These are phyloP conservation scores for Caenorhabditis zanzibari DNA, from an alignment of 2,888 invertebrate genomes.

Conservation along the genomic window DNA sequence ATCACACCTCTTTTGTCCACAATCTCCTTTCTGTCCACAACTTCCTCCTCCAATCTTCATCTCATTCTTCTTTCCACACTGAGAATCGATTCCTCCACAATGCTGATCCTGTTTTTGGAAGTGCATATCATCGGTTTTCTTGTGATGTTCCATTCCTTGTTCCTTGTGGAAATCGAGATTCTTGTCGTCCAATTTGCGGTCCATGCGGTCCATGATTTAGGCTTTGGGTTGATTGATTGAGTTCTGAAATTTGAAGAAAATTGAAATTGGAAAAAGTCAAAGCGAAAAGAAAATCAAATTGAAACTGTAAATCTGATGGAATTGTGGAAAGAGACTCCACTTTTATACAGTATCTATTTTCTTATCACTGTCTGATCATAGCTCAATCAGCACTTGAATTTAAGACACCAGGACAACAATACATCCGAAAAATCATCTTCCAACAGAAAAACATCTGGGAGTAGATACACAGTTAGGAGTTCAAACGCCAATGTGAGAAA, in stretches of 20 bases:
- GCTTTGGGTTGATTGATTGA: background rate
- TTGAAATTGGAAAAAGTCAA: background rate
- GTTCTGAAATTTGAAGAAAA: background rate
- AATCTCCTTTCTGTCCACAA: background rate
- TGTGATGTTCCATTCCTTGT: background rate
- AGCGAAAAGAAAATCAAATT: background rate
- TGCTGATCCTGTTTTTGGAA: background rate
- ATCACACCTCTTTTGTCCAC: no score
- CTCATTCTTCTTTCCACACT: background rate
- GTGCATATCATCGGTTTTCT: background rate
- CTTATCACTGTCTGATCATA: slow-evolving; percentile 1
- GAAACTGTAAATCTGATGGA: background rate
- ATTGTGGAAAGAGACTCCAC: background rate
- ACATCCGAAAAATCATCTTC: background rate
- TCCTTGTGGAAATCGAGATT: background rate
- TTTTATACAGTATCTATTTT: background rate
- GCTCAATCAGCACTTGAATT: slow-evolving; percentile 1
- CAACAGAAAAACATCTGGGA: background rate
- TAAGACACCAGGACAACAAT: background rate
- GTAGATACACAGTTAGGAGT: background rate
- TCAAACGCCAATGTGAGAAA: background rate
- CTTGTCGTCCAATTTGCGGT: background rate
- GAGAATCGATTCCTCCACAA: background rate
- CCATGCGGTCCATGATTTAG: no score
- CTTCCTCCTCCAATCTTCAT: slow-evolving; percentile 1